Conservation (phyloP, 2,113 vertebrate species). For the Balaeniceps rex region DNA sequence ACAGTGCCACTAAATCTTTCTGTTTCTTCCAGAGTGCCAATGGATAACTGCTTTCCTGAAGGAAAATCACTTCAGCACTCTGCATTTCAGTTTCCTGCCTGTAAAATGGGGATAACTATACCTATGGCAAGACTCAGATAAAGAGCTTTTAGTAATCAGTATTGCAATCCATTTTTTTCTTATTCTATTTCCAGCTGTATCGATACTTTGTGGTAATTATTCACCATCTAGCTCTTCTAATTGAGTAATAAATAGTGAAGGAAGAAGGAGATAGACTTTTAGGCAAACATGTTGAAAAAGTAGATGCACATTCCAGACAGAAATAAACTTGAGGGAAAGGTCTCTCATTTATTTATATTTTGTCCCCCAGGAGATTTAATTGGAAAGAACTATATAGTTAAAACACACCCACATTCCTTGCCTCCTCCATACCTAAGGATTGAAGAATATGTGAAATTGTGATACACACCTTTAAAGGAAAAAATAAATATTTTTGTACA, state of each 20-base stretch:
- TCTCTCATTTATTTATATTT: not conserved
- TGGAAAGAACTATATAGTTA: not conserved
- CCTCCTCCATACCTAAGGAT: not conserved
- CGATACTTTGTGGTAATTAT: not conserved
- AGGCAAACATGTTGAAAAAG: not conserved
- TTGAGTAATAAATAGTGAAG: constrained; percentile 18
- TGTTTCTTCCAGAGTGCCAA: not conserved
- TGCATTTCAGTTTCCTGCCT: not conserved
- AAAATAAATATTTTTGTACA: not conserved
- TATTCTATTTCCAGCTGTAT: constrained; percentile 9
- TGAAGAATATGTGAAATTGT: not conserved
- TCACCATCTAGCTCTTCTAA: constrained; percentile 23
- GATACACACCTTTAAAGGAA: not conserved
- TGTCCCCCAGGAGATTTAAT: not conserved
- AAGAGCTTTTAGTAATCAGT: not conserved
- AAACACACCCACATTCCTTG: not conserved
- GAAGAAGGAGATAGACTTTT: not conserved
- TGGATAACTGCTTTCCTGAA: not conserved
- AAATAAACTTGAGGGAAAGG: not conserved
- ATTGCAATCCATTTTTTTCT: not conserved
- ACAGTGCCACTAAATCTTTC: not conserved
- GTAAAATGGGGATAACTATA: not conserved
- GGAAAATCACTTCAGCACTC: not conserved
- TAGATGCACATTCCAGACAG: not conserved
- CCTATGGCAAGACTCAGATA: not conserved